A percentile compares a stretch with the other conserved stretches of the same genome.
phyloP scores from a whole-genome alignment of 2,797 vertebrate genomes.

The Caiman crocodilus region DNA sequence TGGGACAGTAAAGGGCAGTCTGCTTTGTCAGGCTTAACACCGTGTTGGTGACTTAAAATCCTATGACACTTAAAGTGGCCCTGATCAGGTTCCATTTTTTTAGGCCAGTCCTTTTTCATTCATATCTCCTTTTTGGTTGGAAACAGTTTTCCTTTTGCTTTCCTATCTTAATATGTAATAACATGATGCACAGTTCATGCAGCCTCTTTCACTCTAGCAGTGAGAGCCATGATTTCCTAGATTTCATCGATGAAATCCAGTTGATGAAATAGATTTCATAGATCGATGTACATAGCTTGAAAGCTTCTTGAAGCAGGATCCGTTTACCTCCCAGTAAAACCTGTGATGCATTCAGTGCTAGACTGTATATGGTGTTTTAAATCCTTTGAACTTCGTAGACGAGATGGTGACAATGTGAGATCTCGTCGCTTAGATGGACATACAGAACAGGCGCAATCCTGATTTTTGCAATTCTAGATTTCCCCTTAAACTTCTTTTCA shows the following conservation, averaged over 20 bases:
- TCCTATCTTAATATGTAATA: fast-evolving
- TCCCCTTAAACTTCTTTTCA: not conserved
- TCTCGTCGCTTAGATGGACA: no score
- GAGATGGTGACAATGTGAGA: fast-evolving
- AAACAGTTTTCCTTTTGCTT: not conserved
- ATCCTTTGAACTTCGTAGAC: fast-evolving
- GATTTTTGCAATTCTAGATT: not conserved
- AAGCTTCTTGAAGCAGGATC: not conserved
- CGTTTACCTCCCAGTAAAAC: not conserved
- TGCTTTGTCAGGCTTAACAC: no score
- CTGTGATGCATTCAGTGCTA: not conserved
- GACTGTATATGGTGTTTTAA: not conserved
- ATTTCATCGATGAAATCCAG: no score
- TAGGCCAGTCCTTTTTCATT: not conserved
- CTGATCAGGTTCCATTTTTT: not conserved
- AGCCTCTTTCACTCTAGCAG: not conserved
- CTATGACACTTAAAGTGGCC: not conserved
- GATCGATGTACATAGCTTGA: not conserved
- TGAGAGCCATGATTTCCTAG: no score
- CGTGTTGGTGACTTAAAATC: no score
- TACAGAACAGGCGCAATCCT: no score
- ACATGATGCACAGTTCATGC: fast-evolving
- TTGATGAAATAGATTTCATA: no score
- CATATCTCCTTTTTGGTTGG: not conserved
- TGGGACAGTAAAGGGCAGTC: not conserved